A percentile compares a stretch with the other conserved stretches of the same genome.
These are phyloP conservation scores for Pseudomugil tenellus DNA, from an alignment of 2,797 vertebrate genomes.

Conservation along the genomic window DNA sequence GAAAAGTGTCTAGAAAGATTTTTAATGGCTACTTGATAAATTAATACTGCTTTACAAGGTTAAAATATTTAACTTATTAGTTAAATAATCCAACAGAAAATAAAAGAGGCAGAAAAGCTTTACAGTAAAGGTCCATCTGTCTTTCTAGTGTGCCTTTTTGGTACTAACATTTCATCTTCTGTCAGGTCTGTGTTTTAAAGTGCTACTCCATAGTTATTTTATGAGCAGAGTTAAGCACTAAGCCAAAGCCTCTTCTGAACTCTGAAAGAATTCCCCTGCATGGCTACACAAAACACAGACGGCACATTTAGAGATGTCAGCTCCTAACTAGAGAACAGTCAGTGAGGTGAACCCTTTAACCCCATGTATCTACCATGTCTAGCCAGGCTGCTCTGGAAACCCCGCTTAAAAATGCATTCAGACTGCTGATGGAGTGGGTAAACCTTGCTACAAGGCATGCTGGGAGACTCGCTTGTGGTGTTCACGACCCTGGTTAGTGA, in stretches of 20 bases:
- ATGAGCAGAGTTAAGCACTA: slow-evolving; percentile 64
- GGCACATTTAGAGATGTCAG: slow-evolving; percentile 72
- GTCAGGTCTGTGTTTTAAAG: slow-evolving; percentile 63
- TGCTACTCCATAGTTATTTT: slow-evolving; percentile 73
- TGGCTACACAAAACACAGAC: slow-evolving; percentile 75
- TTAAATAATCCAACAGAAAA: slow-evolving; percentile 29
- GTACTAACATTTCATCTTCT: slow-evolving; percentile 43
- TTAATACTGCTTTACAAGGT: slow-evolving; percentile 11
- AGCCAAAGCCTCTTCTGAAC: slow-evolving; percentile 53
- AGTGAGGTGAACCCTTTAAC: slow-evolving; percentile 69
- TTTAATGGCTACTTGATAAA: slow-evolving; percentile 17
- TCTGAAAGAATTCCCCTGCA: slow-evolving; percentile 63
- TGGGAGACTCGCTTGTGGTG: slow-evolving; percentile 27
- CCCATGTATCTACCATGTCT: slow-evolving; percentile 65
- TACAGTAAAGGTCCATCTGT: slow-evolving; percentile 31
- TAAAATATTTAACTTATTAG: slow-evolving; percentile 24
- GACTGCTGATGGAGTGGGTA: slow-evolving; percentile 46
- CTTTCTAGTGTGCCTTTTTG: slow-evolving; percentile 31
- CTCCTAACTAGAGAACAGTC: slow-evolving; percentile 68
- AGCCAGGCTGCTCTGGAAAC: slow-evolving; percentile 67
- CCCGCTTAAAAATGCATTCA: slow-evolving; percentile 80
- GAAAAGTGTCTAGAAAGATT: too few relatives aligned
- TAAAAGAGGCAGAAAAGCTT: slow-evolving; percentile 26
- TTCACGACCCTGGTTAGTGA: slow-evolving; percentile 53
- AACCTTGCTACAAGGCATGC: slow-evolving; percentile 24